Percentiles rank a stretch among this genome's conserved stretches.
Conservation (phyloP, 2,888 invertebrate species). For the Oxyteleia sp. region DNA sequence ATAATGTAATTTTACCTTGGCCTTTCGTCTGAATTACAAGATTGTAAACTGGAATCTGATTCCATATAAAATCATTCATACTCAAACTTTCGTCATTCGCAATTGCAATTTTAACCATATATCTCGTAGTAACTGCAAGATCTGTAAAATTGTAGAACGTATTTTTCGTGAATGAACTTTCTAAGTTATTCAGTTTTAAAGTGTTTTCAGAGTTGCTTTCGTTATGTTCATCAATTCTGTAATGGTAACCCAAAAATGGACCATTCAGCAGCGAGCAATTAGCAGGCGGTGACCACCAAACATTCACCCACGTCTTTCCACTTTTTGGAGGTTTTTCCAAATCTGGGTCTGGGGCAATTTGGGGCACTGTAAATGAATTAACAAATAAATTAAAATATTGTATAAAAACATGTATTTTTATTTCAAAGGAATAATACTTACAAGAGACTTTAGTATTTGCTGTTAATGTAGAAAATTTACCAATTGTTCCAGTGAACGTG, state of each 20-base stretch:
- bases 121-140: conserved; percentile 50
- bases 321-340: conserved; percentile 28
- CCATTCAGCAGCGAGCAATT: conserved; percentile 65
- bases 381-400: background rate
- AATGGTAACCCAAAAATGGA: conserved; percentile 71
- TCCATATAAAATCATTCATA: conserved; percentile 44
- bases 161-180: conserved; percentile 39
- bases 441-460: conserved; percentile 20
- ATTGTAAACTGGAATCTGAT: conserved; percentile 35
- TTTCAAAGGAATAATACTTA: no score
- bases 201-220: conserved; percentile 3
- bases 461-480: conserved; percentile 42
- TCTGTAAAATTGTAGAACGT: conserved; percentile 65
- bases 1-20: conserved; percentile 35
- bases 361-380: conserved; percentile 57
- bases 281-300: conserved; percentile 70
- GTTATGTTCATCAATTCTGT: conserved; percentile 47
- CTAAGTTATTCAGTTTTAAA: background rate
- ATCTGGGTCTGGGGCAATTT: conserved; percentile 54
- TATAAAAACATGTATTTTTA: no score
- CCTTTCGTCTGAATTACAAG: conserved; percentile 61
- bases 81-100: conserved; percentile 53
- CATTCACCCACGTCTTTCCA: conserved; percentile 69
- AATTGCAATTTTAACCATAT: conserved; percentile 58
- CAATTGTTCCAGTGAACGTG: conserved; percentile 54